Base-by-base conservation (phyloP, 2,888 invertebrate genomes). In the Pantelozetes paolii region DNA sequence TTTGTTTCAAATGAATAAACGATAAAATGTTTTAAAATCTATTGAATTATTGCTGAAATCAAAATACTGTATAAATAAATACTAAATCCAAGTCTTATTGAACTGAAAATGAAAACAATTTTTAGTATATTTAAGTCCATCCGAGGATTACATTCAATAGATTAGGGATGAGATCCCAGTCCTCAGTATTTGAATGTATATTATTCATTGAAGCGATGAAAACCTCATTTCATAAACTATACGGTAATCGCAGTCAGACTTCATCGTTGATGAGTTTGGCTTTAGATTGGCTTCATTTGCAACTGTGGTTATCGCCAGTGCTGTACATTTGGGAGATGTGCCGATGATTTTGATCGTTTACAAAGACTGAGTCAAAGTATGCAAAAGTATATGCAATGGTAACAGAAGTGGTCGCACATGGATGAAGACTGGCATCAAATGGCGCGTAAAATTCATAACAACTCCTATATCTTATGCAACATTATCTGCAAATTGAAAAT, bases 401-500 rank as follows among this genome's bases (percentile, higher is more conserved):
- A 50, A 2, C 28, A 20, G 28, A 28, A 28, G 57, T 48, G 36
- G 64, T 64, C 32, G 30, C 64, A 64, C 64, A 64, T 64, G n/a
- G 64, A n/a, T 64, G 64, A 15, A 32, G 20, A 36, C 28, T 36
- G n/a, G n/a, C 36, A 32, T 9, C 36, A 64, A 64, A 64, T 64
- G 64, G 64, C 36, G 36, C 64, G 36, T 30, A 64, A 64, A 64
- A 32, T 64, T 64, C 64, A 64, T 64, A 30, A 64, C 64, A 32
- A 32, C 36, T 64, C 36, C 32, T 30, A 64, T 36, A 64, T 20
- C 64, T 64, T 64, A 32, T 64, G 32, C 64, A 32, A 64, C 64
- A 64, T 64, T 64, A 64, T 32, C 1, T 64, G 36, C 64, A 64
- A 64, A 64, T 64, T 64, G 64, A 64, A 64, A 64, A 64, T 32